Evolutionary conservation across 2,797 vertebrate genomes (phyloP), one percentile per base, ranked within the genome.

Genomic region (Gadopsis marmoratus): DNA sequence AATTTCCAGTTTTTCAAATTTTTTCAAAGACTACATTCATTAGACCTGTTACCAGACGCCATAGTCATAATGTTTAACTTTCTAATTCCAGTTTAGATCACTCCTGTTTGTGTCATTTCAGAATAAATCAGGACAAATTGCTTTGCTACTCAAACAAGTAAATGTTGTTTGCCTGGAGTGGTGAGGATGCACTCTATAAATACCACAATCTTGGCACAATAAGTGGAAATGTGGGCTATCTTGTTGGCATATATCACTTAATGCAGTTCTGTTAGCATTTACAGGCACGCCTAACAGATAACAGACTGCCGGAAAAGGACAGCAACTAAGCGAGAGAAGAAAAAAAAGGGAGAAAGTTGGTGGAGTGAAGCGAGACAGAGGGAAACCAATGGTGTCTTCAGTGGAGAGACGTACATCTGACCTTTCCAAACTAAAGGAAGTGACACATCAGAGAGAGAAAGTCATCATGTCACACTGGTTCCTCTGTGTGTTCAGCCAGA

Each of bases 381-480:
- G 33, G 17, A 75, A 73, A 50, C 21, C 29, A 17, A 10, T 4
- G 33, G 45, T 79, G 86, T 88, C 83, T 74, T 84, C 70, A 55
- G 65, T 14, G 51, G 74, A 66, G 71, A 74, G 65, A 76, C 47
- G 21, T 39, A 39, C 37, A 3, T 51, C 68, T 71, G 71, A 86
- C 88, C 81, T 92, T 89, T 87, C 50, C 39, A 50, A 71, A 55
- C 64, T 66, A 75, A 67, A 80, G 89, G 90, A 92, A 85, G 75
- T 89, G 82, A 87, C 79, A 85, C 80, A 83, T 89, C 84, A 82
- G 70, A 83, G 78, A 47, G 83, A 79, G 69, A 74, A 31, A 79
- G 71, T 70, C 71, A 74, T 65, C 17, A 5, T n/a, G 21, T 74
- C 86, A 90, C 79, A 87, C 67, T 82, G 88, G 16, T 61, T 67